phyloP scores from a whole-genome alignment of 2,888 invertebrate species.

The Coelopa pilipes region DNA sequence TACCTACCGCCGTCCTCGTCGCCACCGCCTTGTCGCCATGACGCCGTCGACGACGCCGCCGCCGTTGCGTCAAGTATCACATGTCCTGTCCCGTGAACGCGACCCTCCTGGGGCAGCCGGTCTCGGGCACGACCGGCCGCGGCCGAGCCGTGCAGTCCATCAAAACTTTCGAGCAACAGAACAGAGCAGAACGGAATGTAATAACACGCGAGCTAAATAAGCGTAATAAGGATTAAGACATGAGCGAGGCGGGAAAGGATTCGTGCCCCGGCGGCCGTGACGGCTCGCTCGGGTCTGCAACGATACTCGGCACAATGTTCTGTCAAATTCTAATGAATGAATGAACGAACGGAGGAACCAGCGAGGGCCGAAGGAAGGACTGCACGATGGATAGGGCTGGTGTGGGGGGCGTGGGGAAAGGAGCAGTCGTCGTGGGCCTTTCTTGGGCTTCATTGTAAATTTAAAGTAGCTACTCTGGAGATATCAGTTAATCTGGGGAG shows the following conservation, averaged over 20 bases:
- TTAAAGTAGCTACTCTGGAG: conserved; percentile 4
- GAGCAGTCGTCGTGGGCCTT: conserved; percentile 6
- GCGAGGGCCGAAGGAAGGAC: neutral
- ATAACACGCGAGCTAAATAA: conserved; percentile 53
- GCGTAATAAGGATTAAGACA: conserved; percentile 59
- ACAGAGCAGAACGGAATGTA: no score
- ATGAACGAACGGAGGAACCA: neutral
- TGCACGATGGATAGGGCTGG: neutral
- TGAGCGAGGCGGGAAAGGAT: conserved; percentile 45
- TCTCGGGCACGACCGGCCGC: conserved; percentile 1
- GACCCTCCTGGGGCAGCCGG: conserved; percentile 34
- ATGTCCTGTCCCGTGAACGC: conserved; percentile 45
- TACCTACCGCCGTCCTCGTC: conserved; percentile 44
- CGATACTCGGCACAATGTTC: conserved; percentile 18
- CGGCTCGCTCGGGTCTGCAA: neutral
- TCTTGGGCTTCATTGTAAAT: neutral
- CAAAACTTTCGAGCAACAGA: conserved; percentile 44
- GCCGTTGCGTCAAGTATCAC: conserved; percentile 45
- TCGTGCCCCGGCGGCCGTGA: neutral
- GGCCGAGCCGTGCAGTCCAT: conserved; percentile 37
- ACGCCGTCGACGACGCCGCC: conserved; percentile 26
- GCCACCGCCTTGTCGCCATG: no score
- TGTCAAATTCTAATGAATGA: conserved; percentile 29
- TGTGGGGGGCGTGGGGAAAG: conserved; percentile 17
- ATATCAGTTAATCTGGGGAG: conserved; percentile 23